A percentile compares a stretch with the other conserved stretches of the same genome.
Evolutionary conservation across 2,113 vertebrate genomes (phyloP).

Genomic region (Apaloderma vittatum): DNA sequence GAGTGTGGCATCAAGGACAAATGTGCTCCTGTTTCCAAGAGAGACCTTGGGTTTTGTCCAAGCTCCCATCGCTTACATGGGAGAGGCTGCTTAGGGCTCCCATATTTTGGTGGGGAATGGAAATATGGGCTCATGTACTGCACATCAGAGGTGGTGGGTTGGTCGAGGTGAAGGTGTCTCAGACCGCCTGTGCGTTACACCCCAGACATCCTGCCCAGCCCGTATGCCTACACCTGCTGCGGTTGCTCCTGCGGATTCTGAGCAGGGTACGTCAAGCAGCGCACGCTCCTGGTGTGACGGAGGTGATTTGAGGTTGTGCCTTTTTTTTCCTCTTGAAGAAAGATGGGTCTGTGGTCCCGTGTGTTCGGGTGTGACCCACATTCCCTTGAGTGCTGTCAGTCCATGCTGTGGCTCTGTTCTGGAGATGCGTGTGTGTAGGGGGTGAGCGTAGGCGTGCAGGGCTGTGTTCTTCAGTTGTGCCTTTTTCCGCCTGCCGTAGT

Average conservation of each 20-base stretch:
- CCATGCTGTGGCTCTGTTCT: neutral
- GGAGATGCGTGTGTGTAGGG: neutral
- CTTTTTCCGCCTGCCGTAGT: neutral
- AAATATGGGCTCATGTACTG: neutral
- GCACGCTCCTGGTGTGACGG: rapidly evolving
- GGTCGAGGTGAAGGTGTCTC: neutral
- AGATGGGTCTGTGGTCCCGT: neutral
- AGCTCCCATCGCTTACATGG: neutral
- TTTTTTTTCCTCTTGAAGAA: neutral
- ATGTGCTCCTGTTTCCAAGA: neutral
- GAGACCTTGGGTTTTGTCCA: neutral
- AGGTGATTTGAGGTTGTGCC: neutral
- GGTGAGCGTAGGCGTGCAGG: rapidly evolving
- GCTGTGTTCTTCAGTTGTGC: neutral
- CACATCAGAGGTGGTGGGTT: neutral
- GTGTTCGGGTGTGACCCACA: neutral
- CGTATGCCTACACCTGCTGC: neutral
- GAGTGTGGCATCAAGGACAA: neutral
- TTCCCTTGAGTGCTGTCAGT: neutral
- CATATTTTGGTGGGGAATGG: neutral
- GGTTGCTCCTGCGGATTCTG: neutral
- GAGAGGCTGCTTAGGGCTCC: neutral
- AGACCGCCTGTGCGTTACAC: neutral
- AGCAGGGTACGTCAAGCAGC: neutral
- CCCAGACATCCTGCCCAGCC: neutral